Evolutionary conservation across 2,888 invertebrate species (phyloP), one percentile per base, ranked within the genome.

Genomic region (Drosophila nr. medialis): DNA sequence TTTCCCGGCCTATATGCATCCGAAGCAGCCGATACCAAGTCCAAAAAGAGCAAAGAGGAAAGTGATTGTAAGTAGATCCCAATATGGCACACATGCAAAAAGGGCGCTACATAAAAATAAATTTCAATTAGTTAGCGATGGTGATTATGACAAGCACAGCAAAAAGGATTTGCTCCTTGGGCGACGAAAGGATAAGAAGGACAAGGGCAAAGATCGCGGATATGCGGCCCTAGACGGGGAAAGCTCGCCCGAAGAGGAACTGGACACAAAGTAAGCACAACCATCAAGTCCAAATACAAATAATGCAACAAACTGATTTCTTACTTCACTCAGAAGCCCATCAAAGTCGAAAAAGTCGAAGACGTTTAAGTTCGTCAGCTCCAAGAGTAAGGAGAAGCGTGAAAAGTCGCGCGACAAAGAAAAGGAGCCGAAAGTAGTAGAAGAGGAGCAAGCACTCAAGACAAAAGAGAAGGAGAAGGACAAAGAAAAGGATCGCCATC

Each of bases 161-260:
- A 97, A 96, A 89, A 97, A 97, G 88, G 97, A 97, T 89, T 93
- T 96, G 54, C 93, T 97, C 34, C 95, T 95, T 82, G 96, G 96
- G 0, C 95, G 97, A 75, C 94, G 96, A 0, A 97, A 97, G 91
- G 97, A 98, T 65, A 96, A 96, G 85, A 97, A 97, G 92, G 97
- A 95, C 50, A 97, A 97, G 90, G 88, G 91, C 21, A 96, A 96
- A 92, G 97, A 98, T 90, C 94, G 96, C 84, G 98, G 98, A 3
- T 98, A 98, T 94, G 97, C 97, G 55, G 97, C 98, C 30, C 94
- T 98, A 83, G 98, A 97, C 93, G 98, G 98, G 49, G 92, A 92
- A 93, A 98, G 98, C 91, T 98, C 98, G 0, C 97, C 97, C 7
- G 98, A 98, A 91, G 97, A 97, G 88, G 97, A 97, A 87, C 94